phyloP scores from a whole-genome alignment of 2,113 vertebrate genomes.

The Daphoenositta chrysoptera region DNA sequence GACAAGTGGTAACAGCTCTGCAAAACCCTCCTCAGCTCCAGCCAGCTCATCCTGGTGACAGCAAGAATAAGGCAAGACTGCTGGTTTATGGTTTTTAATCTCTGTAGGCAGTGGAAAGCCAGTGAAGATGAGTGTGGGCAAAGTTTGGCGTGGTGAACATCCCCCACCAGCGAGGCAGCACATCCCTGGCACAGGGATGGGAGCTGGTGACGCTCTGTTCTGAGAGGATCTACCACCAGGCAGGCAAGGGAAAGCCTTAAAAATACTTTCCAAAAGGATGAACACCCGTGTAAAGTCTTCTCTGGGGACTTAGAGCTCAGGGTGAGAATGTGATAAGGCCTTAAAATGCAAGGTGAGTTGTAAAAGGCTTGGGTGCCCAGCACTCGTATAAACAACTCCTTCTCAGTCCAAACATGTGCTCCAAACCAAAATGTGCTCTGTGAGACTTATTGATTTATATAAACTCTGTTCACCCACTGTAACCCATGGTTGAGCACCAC shows the following conservation, averaged over 20 bases:
- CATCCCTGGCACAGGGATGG: not conserved
- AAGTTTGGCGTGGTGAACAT: accelerated
- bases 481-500: not conserved
- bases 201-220: not conserved
- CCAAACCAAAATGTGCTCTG: not conserved
- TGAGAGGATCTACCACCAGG: not conserved
- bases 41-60: not conserved
- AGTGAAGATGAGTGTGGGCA: not conserved
- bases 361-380: not conserved
- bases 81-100: not conserved
- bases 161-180: accelerated
- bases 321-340: not conserved
- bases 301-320: not conserved
- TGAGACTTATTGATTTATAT: conserved; percentile 7
- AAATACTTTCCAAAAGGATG: not conserved
- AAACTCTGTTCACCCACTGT: not conserved
- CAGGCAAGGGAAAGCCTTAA: not conserved
- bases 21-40: not conserved
- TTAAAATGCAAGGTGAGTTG: not conserved
- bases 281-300: not conserved
- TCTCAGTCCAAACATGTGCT: conserved; percentile 21
- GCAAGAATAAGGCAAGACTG: not conserved
- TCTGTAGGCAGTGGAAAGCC: not conserved
- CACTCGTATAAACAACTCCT: not conserved
- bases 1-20: not conserved